phyloP scores from a whole-genome alignment of 2,888 invertebrate genomes.

The Mesorhabditis spiculigera region DNA sequence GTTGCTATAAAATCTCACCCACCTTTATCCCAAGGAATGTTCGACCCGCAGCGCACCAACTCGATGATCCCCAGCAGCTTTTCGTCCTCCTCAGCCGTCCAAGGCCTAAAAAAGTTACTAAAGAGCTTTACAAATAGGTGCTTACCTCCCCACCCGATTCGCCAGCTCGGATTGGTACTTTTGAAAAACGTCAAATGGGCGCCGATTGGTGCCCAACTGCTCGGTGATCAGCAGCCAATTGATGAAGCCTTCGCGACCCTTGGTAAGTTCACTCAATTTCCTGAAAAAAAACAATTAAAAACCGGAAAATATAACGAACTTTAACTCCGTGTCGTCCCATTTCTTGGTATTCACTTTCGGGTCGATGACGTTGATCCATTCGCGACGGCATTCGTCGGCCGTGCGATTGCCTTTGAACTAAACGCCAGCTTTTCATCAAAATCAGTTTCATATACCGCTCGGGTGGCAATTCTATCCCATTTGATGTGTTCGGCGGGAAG shows the following conservation, averaged over 20 bases:
- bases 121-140: background rate
- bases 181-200: conserved; percentile 61
- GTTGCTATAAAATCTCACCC: background rate
- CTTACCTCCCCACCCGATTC: conserved; percentile 17
- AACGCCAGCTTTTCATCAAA: background rate
- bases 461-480: background rate
- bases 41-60: conserved; percentile 67
- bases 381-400: background rate
- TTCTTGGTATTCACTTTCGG: background rate
- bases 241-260: conserved; percentile 14
- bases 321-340: background rate
- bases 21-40: conserved; percentile 73
- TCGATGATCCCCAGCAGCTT: conserved; percentile 69
- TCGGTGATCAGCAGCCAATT: conserved; percentile 43
- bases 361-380: background rate
- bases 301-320: too few species aligned
- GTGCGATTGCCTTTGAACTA: background rate
- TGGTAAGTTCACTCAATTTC: background rate
- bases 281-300: background rate
- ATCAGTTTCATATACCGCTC: background rate
- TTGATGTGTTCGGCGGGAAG: background rate
- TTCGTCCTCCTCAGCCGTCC: conserved; percentile 72
- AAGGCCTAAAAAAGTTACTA: conserved; percentile 59
- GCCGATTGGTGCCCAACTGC: conserved; percentile 54
- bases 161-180: conserved; percentile 58